These are phyloP conservation scores for Yponomeuta cagnagella DNA, from an alignment of 2,888 invertebrate species.

Conservation along the genomic window DNA sequence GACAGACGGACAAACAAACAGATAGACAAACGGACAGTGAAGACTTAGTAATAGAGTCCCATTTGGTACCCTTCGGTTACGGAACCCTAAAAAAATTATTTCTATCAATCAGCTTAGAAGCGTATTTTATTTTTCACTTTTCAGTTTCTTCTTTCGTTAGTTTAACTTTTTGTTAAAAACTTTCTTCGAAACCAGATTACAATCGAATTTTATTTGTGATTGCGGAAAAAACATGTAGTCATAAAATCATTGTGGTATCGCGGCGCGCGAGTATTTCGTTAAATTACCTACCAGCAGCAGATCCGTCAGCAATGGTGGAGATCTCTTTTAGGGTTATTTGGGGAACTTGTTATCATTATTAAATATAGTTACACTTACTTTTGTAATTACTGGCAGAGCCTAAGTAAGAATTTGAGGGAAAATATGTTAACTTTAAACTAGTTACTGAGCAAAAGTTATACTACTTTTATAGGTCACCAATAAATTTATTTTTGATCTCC, in stretches of 20 bases:
- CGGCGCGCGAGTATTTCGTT: not conserved
- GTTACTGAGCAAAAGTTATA: too few species aligned
- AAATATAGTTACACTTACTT: not conserved
- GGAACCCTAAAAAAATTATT: too few species aligned
- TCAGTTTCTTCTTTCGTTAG: not conserved
- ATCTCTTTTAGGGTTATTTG: constrained; percentile 4
- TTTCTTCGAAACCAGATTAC: not conserved
- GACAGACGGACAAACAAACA: too few species aligned
- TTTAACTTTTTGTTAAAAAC: not conserved
- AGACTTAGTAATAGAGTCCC: too few species aligned
- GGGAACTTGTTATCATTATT: constrained; percentile 13
- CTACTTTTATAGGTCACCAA: too few species aligned
- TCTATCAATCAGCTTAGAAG: not conserved
- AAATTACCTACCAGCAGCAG: constrained; percentile 5
- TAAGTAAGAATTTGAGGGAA: not conserved
- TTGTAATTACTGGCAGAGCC: not conserved
- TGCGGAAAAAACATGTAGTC: not conserved
- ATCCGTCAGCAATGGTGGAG: constrained; percentile 12
- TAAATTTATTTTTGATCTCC: too few species aligned
- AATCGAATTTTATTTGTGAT: not conserved
- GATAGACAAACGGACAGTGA: too few species aligned
- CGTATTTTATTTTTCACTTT: not conserved
- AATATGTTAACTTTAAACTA: too few species aligned
- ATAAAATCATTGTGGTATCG: not conserved
- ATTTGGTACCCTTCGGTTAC: too few species aligned